Evolutionary conservation across 2,113 vertebrate genomes (phyloP).

Genomic region (Anoplopoma fimbria): DNA sequence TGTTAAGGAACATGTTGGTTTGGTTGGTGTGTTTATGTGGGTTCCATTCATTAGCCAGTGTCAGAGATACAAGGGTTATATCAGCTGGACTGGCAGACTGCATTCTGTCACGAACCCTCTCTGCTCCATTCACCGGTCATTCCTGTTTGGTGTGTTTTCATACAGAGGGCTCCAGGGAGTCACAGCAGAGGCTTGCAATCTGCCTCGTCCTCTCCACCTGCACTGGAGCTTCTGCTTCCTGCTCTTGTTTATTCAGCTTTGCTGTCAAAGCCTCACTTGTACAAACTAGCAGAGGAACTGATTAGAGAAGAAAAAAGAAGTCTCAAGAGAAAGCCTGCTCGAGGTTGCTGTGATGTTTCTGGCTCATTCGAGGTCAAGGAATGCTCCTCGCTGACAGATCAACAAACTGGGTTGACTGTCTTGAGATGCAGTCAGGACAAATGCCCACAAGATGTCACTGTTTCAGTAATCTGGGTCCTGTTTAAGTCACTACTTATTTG

Average conservation of each 20-base stretch:
- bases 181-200: slow-evolving; percentile 49
- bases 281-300: slow-evolving; percentile 51
- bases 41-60: slow-evolving; percentile 30
- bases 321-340: slow-evolving; percentile 38
- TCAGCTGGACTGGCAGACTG: slow-evolving; percentile 33
- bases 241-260: slow-evolving; percentile 83
- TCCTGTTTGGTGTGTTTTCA: slow-evolving; percentile 77
- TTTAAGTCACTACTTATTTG: slow-evolving; percentile 2
- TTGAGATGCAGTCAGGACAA: slow-evolving; percentile 19
- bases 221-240: slow-evolving; percentile 71
- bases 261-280: slow-evolving; percentile 63
- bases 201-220: slow-evolving; percentile 75
- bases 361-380: slow-evolving; percentile 35
- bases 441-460: slow-evolving; percentile 74
- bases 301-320: slow-evolving; percentile 30
- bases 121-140: slow-evolving; percentile 62
- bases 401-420: slow-evolving; percentile 27
- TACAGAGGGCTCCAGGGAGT: slow-evolving; percentile 51
- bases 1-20: slow-evolving; percentile 16
- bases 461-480: slow-evolving; percentile 39
- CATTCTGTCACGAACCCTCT: slow-evolving; percentile 27
- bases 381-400: slow-evolving; percentile 34
- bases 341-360: slow-evolving; percentile 60
- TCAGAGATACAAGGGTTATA: slow-evolving; percentile 38
- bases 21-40: not conserved